These are phyloP conservation scores for Uropetala carovei DNA, from an alignment of 2,888 invertebrate genomes.

Conservation along the genomic window DNA sequence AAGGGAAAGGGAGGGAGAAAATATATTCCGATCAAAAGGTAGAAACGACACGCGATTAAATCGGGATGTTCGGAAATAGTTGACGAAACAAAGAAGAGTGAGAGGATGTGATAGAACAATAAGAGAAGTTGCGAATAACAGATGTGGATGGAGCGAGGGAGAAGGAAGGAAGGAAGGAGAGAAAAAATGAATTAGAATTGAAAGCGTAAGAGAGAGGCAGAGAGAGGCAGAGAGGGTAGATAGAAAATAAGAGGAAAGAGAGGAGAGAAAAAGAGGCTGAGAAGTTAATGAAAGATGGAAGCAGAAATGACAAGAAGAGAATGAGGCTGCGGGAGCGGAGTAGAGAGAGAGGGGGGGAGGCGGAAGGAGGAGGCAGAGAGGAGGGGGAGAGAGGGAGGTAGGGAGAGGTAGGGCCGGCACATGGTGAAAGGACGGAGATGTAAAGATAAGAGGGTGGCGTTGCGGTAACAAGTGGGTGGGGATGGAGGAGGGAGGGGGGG, in stretches of 20 bases:
- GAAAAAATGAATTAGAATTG: no score
- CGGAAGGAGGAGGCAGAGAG: neutral
- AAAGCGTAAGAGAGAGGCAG: no score
- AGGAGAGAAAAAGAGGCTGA: neutral
- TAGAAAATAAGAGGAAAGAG: neutral
- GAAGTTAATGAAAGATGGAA: neutral
- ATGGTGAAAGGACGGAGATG: neutral
- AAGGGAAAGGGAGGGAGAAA: no score
- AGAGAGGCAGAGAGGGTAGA: neutral
- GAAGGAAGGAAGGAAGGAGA: no score
- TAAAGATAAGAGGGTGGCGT: constrained; percentile 15
- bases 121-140: no score
- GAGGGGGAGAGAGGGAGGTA: neutral
- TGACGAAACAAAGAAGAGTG: no score
- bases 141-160: no score
- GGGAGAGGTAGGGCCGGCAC: neutral
- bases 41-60: no score
- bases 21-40: no score
- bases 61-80: no score
- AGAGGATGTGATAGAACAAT: no score
- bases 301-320: neutral
- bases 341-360: neutral
- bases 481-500: neutral
- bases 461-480: constrained; percentile 22
- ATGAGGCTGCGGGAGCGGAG: constrained; percentile 7